Base-by-base conservation (phyloP, 2,113 vertebrate species). In the Rhipidura dahli region DNA sequence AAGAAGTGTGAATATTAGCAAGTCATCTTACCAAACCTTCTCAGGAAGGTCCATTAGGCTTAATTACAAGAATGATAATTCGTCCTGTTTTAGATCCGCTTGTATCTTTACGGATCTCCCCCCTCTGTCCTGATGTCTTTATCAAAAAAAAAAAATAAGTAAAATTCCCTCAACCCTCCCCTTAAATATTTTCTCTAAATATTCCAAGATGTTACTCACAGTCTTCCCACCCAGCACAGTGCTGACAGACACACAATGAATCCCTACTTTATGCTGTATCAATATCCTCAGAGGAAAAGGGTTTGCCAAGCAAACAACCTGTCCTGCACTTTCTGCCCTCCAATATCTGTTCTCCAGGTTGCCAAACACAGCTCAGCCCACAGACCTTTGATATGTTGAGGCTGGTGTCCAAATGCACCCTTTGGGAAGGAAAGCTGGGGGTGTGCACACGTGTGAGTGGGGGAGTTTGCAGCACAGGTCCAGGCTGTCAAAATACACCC, bases 201-300 rank as follows among this genome's bases (percentile, higher is more conserved):
- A 90, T 79, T 59, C 66, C 70, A 61, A 66, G 59, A n/a, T 40
- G n/a, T 85, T 97, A 96, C 96, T 96, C 93, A 96, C 95, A 94
- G 94, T 87, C 69, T 68, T 76, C 51, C 59, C 49, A 61, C 73
- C 37, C 92, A 87, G 88, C 77, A 91, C 35, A 54, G 81, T 40
- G 70, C 81, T 94, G 87, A 75, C 92, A 85, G 51, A 54, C 63
- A 37, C 21, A 31, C 35, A 73, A 3, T 27, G 59, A 78, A 44
- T 33, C 63, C 47, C 51, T 75, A 64, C 42, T 75, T 88, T 33
- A 44, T 4, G 31, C 35, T 30, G 9, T 27, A 11, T 9, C 42
- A 16, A 9, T 37, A 27, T 31, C 17, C 19, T 63, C 47, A 24
- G 49, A 39, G 26, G 37, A 42, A 39, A 27, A 40, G 11, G 11